These are phyloP conservation scores for Biston stratarius DNA, from an alignment of 2,888 invertebrate species.

Conservation along the genomic window DNA sequence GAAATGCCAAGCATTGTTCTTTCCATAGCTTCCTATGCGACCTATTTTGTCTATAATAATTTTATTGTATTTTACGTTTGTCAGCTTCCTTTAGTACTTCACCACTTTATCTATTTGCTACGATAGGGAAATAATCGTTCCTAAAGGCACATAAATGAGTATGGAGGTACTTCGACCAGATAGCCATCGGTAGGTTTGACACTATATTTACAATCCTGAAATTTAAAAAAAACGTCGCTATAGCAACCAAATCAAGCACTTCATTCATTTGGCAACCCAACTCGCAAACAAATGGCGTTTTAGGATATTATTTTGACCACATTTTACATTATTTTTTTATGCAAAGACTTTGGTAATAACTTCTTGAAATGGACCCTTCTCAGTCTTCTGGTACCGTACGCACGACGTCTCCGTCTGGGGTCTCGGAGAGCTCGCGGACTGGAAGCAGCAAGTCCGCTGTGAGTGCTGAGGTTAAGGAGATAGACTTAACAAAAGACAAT, in stretches of 20 bases:
- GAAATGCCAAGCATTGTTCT: no score
- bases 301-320: background rate
- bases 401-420: constrained; percentile 61
- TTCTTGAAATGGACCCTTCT: constrained; percentile 24
- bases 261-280: constrained; percentile 1
- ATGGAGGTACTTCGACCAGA: no score
- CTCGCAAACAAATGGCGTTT: background rate
- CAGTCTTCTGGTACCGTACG: constrained; percentile 57
- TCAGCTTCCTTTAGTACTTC: no score
- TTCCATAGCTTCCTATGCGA: no score
- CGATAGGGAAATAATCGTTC: no score
- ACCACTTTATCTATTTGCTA: no score
- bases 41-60: no score
- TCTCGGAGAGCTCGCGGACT: constrained; percentile 66
- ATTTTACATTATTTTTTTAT: constrained; percentile 2
- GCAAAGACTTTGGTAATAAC: background rate
- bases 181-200: no score
- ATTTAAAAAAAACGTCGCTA: constrained; percentile 3
- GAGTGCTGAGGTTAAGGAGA: constrained; percentile 54
- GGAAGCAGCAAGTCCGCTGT: constrained; percentile 60
- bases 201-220: no score
- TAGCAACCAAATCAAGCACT: background rate
- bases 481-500: constrained; percentile 74
- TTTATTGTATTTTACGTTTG: no score
- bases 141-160: no score